These are phyloP conservation scores for Caradrina clavipalpis DNA, from an alignment of 2,888 invertebrate species.

Conservation along the genomic window DNA sequence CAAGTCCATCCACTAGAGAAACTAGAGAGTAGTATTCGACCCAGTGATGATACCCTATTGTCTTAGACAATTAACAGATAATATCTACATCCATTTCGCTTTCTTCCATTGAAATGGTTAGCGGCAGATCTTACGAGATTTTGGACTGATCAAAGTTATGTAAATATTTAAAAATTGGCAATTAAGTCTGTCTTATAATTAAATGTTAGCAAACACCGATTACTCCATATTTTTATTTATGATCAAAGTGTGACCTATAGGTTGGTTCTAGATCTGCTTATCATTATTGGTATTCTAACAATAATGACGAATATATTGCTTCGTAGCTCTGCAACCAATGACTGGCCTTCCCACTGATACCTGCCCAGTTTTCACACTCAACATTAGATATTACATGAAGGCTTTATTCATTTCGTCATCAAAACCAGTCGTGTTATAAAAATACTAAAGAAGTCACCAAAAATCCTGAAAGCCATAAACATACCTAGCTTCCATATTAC, in stretches of 20 bases:
- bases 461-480: too few relatives aligned
- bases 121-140: slow-evolving; percentile 80
- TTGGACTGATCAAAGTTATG: slow-evolving; percentile 77
- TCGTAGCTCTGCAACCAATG: neutral
- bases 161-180: slow-evolving; percentile 73
- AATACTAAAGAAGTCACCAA: too few relatives aligned
- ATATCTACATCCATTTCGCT: slow-evolving; percentile 85
- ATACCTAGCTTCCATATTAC: too few relatives aligned
- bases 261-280: neutral
- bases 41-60: slow-evolving; percentile 67
- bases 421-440: too few relatives aligned
- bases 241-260: slow-evolving; percentile 3
- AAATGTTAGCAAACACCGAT: slow-evolving; percentile 70
- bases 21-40: slow-evolving; percentile 55
- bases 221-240: slow-evolving; percentile 28
- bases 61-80: slow-evolving; percentile 72
- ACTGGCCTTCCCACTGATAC: neutral
- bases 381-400: slow-evolving; percentile 20
- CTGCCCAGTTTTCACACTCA: slow-evolving; percentile 21
- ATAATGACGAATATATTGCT: neutral
- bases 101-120: slow-evolving; percentile 82
- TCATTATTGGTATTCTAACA: neutral
- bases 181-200: slow-evolving; percentile 73
- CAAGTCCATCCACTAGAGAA: slow-evolving; percentile 49
- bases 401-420: too few relatives aligned